Evolutionary conservation across 2,113 vertebrate species (phyloP).

Genomic region (Haplochromis burtoni): DNA sequence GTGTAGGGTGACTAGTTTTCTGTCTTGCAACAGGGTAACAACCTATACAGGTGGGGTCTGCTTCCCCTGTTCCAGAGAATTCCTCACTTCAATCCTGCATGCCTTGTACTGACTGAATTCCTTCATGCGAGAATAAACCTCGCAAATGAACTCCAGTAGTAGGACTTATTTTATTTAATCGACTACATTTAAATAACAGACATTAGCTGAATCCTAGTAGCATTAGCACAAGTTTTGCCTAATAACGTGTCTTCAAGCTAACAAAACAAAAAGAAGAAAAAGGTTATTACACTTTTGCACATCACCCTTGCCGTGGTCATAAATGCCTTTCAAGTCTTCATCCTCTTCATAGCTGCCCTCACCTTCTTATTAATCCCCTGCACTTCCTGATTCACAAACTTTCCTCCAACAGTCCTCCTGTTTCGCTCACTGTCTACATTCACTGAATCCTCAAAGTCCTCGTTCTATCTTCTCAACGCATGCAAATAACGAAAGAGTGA

Average conservation of each 20-base stretch:
- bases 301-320: neutral
- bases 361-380: neutral
- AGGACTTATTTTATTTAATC: neutral
- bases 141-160: neutral
- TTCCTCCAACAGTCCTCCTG: neutral
- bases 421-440: neutral
- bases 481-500: neutral
- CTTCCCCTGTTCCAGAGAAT: neutral
- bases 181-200: neutral
- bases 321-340: neutral
- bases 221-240: neutral
- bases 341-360: neutral
- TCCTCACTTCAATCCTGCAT: neutral
- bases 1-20: neutral
- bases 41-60: fast-evolving
- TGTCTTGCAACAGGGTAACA: neutral
- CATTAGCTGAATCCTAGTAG: neutral
- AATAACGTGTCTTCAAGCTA: neutral
- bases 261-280: neutral
- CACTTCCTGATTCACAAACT: neutral
- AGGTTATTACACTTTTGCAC: neutral
- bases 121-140: neutral
- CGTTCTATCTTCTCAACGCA: neutral
- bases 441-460: neutral
- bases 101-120: neutral